These are phyloP conservation scores for Tribolium castaneum DNA, from an alignment of 1,140 invertebrate species.

Conservation along the genomic window DNA sequence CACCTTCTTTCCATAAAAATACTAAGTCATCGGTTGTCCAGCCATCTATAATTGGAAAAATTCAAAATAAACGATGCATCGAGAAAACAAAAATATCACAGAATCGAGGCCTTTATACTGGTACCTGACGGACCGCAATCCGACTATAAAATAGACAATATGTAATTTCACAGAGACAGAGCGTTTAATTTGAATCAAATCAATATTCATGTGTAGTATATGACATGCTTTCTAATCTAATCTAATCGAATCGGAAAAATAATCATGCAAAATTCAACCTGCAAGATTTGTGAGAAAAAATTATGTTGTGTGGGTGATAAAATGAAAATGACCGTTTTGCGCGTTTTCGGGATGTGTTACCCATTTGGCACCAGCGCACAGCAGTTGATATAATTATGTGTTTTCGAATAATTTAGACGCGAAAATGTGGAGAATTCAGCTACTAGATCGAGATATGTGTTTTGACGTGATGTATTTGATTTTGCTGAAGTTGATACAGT, in stretches of 20 bases:
- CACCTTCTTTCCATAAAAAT: constrained; percentile 93
- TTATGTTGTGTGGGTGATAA: background rate
- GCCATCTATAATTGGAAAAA: constrained; percentile 75
- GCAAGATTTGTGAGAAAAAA: background rate
- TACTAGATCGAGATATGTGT: constrained; percentile 9
- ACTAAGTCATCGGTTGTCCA: constrained; percentile 95
- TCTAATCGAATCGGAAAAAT: background rate
- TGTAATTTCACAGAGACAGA: background rate
- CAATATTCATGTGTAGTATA: constrained; percentile 18
- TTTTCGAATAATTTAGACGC: background rate
- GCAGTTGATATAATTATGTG: background rate
- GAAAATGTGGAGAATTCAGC: constrained; percentile 15
- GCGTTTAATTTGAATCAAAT: constrained; percentile 2
- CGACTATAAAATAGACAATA: background rate
- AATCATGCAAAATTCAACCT: constrained; percentile 5
- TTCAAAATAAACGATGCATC: background rate
- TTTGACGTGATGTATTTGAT: background rate
- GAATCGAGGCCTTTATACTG: background rate
- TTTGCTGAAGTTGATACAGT: constrained; percentile 12
- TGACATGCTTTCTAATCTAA: constrained; percentile 23
- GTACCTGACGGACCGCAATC: background rate
- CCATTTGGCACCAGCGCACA: constrained; percentile 12
- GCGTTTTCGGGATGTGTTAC: background rate
- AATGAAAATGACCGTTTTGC: background rate
- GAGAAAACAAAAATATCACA: background rate